Evolutionary conservation across 1,140 invertebrate species (phyloP), one percentile per base, ranked within the genome.

Genomic region (Parasteatoda tepidariorum): DNA sequence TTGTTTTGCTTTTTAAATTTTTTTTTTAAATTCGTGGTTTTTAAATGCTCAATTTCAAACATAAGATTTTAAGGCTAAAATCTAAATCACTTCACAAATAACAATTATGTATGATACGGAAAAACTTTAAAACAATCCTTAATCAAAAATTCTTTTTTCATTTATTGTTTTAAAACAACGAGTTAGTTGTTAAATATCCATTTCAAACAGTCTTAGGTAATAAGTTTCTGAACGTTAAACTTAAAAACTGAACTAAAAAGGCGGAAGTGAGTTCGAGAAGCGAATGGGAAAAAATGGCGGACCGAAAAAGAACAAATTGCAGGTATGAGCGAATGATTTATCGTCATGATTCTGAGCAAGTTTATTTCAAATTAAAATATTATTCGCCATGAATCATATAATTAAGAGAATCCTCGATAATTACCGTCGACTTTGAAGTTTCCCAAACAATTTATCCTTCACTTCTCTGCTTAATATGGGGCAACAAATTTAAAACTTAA

Each of bases 301-400:
- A 48, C 9, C 9, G 38, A 48, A 48, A 48, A 5, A 66, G 33
- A 66, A 34, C 30, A 30, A 28, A n/a, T n/a, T 30, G 11, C n/a
- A 75, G 38, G 30, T 55, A 13, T 61, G 18, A 18, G 2, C 33
- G 22, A 0, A 26, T 70, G 78, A 82, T 82, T 82, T 82, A 82
- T 82, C 54, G 67, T 33, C 31, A 31, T 54, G 41, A 22, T 62
- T 13, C 24, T 18, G 15, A 26, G 67, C 66, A 62, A 82, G 78
- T 82, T 82, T 82, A 82, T 82, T 82, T 71, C 78, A 41, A 82
- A 67, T 82, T 82, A 82, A 82, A 82, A 82, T 82, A 82, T 82
- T 64, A 71, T 82, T 67, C 55, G 24, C 48, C 78, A 82, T 82
- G 67, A 70, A 82, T 82, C 78, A 82, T 48, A 67, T 71, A 82